Conservation (phyloP, 30 jellyfish, hydroid and myxozoan species). For the Pseudorhiza aurosa region DNA sequence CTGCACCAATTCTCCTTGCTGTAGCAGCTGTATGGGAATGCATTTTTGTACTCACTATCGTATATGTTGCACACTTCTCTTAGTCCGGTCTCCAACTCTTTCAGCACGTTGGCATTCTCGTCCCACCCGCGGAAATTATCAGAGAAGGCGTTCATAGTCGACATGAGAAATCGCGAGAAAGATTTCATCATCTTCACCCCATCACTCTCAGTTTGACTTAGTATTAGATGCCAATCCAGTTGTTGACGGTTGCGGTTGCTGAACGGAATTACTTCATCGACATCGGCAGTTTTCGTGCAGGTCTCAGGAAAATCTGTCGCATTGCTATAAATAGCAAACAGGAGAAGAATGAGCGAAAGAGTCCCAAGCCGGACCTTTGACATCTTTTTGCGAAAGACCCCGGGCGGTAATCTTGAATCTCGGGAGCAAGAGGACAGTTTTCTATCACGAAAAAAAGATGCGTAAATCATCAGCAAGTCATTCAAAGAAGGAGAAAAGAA, state of each 20-base stretch:
- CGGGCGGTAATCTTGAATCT: too few relatives aligned
- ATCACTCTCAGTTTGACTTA: background rate
- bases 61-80: background rate
- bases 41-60: conserved; percentile 13
- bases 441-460: too few relatives aligned
- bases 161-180: background rate
- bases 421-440: too few relatives aligned
- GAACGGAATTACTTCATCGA: background rate
- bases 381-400: too few relatives aligned
- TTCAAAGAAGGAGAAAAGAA: too few relatives aligned
- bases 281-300: background rate
- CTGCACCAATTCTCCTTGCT: conserved; percentile 27
- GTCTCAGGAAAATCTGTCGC: background rate
- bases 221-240: background rate
- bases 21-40: conserved; percentile 38
- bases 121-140: background rate
- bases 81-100: background rate
- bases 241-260: background rate
- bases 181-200: background rate
- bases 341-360: too few relatives aligned
- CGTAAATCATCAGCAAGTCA: too few relatives aligned
- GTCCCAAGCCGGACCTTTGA: too few relatives aligned
- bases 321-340: too few relatives aligned
- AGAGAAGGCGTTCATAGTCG: background rate
- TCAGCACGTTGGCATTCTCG: background rate